Base-by-base conservation (phyloP, 1,140 invertebrate genomes). In the Drosophila sp. region DNA sequence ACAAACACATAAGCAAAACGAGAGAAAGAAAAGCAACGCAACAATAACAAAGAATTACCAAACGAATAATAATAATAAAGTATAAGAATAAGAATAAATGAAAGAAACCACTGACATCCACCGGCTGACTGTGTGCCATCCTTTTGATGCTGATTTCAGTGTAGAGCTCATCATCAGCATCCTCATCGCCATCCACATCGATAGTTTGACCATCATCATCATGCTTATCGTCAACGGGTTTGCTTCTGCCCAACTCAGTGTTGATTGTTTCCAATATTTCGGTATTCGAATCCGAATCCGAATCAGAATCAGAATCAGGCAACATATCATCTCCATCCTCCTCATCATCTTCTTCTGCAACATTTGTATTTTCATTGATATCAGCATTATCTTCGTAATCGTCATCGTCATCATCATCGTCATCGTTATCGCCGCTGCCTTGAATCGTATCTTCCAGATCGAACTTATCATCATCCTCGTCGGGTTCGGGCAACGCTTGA, bases 61-160 rank as follows among this genome's bases (percentile, higher is more conserved):
- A 58, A 29, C 27, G 41, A 38, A 53, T 8, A 46, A 62, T 40
- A 50, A 43, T 53, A 21, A 21, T 29, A 57, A 64, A 66, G 21
- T 2, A 21, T 21, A 21, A 46, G 21, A 66, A 53, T 25, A 32
- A 54, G 13, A 59, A 63, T 56, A 51, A 80, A 71, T 69, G 73
- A 59, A 64, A 80, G 76, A 89, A 82, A 79, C 66, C 71, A 90
- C 89, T 90, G 89, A 90, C 89, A 63, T 82, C 67, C 77, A 48
- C 41, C 51, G 78, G 77, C 40, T 69, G 62, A 27, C 16, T 66
- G 21, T 34, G 46, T 62, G 40, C 41, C 56, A 43, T 58, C 64
- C 58, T 69, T 69, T 58, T 64, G 7, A 41, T 32, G 13, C 50
- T 78, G 46, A 72, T 57, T 11, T 73, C 65, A 7, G 69, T 76